Percentiles rank a stretch among this genome's conserved stretches.
These are phyloP conservation scores for Pelecanus crispus DNA, from an alignment of 2,113 vertebrate genomes.

Conservation along the genomic window DNA sequence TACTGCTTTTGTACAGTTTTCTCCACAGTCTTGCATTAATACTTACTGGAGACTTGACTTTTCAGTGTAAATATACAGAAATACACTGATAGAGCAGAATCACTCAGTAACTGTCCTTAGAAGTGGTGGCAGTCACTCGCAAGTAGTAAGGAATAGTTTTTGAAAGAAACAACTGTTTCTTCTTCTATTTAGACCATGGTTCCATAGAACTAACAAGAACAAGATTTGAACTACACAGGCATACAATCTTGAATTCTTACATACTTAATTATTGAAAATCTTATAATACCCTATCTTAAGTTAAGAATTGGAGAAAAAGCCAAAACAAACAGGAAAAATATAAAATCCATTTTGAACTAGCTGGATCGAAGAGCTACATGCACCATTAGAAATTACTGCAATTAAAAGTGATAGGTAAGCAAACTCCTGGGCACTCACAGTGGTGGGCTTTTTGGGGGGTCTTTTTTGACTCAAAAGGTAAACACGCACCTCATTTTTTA, in stretches of 20 bases:
- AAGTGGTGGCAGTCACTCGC: neutral
- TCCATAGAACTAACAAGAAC: neutral
- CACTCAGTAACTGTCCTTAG: neutral
- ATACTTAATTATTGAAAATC: neutral
- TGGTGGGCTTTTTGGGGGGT: neutral
- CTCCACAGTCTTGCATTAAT: neutral
- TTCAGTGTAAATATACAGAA: neutral
- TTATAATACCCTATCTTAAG: constrained; percentile 25
- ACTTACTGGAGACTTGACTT: neutral
- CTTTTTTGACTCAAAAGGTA: neutral
- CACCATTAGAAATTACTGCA: constrained; percentile 14
- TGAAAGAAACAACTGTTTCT: neutral
- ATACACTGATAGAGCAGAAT: neutral
- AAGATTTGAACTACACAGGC: neutral
- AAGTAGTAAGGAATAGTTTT: neutral
- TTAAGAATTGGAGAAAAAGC: neutral
- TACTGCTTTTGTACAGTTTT: neutral
- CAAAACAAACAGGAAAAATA: neutral
- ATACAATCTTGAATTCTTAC: neutral
- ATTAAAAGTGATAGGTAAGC: neutral
- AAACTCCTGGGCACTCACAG: neutral
- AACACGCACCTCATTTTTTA: neutral
- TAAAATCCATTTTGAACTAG: neutral
- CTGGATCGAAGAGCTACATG: neutral
- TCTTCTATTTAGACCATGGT: neutral